Base-by-base conservation (phyloP, 2,113 vertebrate species). In the Phrynosoma platyrhinos region DNA sequence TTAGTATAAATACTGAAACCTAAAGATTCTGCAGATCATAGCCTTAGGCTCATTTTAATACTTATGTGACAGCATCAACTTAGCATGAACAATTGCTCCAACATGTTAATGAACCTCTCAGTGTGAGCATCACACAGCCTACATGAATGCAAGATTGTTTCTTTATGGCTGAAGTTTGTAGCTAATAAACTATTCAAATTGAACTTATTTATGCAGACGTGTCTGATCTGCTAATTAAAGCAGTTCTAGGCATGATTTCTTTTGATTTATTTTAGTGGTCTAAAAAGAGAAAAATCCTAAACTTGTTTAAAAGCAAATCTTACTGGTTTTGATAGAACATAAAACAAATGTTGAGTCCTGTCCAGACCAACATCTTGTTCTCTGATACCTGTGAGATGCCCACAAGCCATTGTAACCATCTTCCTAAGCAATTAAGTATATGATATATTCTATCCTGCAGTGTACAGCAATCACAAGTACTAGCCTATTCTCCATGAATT, bases 151-250 rank as follows among this genome's bases (percentile, higher is more conserved):
- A 21, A 82, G 86, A 66, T 66, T 82, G 40, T 82, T 77, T 55
- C 47, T 82, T 76, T 66, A 76, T 87, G 64, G 85, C 36, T 16
- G 74, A 14, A 30, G 30, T 75, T 53, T 47, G 64, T 27, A 82
- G 25, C 53, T 42, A 64, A 75, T 42, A 64, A 75, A 64, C 9
- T 79, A 75, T 80, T 72, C 68, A 62, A 9, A 64, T 86, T 81
- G 62, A 62, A 52, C 79, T 75, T 47, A 66, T 82, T 52, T 32
- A 66, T 66, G 40, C 40, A 87, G 64, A 72, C 74, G 18, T 64
- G 52, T 52, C 53, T 64, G 25, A 81, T 81, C 36, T 64, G 74
- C 82, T 92, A 64, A 93, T 94, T 83, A 84, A 89, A 76, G 52
- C 85, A 76, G 80, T 0, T 4, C 80, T 87, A 77, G 89, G 55